Evolutionary conservation across 2,888 invertebrate species (phyloP), one percentile per base, ranked within the genome.

Genomic region (Synergus umbraculus): DNA sequence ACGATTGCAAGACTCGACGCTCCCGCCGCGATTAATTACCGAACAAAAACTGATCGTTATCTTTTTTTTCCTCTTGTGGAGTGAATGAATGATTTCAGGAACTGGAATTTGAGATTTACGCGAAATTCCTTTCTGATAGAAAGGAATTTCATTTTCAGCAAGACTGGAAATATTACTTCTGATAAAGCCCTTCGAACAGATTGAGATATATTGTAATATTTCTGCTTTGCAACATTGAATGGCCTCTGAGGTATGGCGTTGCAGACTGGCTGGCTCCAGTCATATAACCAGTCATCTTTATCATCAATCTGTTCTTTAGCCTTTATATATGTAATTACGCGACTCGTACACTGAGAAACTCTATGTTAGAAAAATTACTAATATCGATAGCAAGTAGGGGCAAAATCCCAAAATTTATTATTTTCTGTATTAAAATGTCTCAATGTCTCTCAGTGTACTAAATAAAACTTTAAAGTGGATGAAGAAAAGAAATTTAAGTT

Each of bases 1-100:
- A 79, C 82, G 79, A 78, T 73, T 78, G 76, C 64, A 78, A 80
- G 79, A 77, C 12, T 69, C 46, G 49, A 69, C 49, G 44, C 22
- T 49, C 46, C 22, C 69, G 18, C 22, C 9, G 8, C n/a, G 69
- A 69, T 69, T 69, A 69, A 69, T 69, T 69, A 49, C 46, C 46
- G 46, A 46, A 29, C 46, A 29, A 69, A 69, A 49, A 69, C 29
- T 49, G 49, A 69, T 69, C 69, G 46, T 69, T 69, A 69, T 69
- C 46, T 15, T 46, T 22, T 69, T 15, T 69, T 69, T 43, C 41
- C 41, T 15, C 37, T 22, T 13, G 15, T 15, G 49, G 12, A 29
- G 46, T 69, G 18, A 46, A 69, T 69, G 22, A 15, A 29, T 29
- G 29, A 3, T 41, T 46, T 29, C 69, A 29, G 29, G 22, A 69